Conservation (phyloP, 2,797 vertebrate genomes). For the Phrynocephalus guinanensis region DNA sequence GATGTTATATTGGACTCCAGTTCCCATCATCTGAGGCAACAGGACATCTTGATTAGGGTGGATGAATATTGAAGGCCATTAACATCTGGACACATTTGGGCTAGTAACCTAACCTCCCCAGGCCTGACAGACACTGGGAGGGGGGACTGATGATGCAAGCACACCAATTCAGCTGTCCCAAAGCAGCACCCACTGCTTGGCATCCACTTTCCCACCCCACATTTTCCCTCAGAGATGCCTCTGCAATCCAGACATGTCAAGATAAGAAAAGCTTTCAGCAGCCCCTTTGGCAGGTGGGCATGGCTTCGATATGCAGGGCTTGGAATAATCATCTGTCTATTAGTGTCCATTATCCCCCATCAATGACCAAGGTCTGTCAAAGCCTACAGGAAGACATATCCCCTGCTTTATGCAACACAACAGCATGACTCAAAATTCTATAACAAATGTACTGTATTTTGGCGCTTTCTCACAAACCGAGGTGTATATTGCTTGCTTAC, state of each 20-base stretch:
- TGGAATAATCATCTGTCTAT: background rate
- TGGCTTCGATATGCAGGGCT: background rate
- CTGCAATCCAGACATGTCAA: background rate
- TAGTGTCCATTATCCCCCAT: background rate
- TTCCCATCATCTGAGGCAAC: too few species aligned
- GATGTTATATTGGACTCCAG: too few species aligned
- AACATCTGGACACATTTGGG: background rate
- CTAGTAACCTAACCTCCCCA: background rate
- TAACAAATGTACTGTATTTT: background rate
- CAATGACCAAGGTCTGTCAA: background rate
- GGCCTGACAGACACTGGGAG: background rate
- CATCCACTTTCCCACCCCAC: background rate
- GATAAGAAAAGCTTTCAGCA: background rate
- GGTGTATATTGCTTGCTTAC: background rate
- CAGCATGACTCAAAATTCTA: background rate
- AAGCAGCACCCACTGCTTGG: background rate
- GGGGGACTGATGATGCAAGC: background rate
- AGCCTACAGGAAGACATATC: background rate
- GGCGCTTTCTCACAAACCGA: background rate
- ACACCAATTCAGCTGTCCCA: background rate
- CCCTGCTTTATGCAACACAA: background rate
- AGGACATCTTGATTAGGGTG: too few species aligned
- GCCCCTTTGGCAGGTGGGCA: background rate
- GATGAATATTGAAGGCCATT: too few species aligned
- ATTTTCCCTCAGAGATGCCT: background rate